Percentiles rank a stretch among this genome's conserved stretches.
phyloP scores from a whole-genome alignment of 2,888 invertebrate genomes.

The Drosophila buzzatii region DNA sequence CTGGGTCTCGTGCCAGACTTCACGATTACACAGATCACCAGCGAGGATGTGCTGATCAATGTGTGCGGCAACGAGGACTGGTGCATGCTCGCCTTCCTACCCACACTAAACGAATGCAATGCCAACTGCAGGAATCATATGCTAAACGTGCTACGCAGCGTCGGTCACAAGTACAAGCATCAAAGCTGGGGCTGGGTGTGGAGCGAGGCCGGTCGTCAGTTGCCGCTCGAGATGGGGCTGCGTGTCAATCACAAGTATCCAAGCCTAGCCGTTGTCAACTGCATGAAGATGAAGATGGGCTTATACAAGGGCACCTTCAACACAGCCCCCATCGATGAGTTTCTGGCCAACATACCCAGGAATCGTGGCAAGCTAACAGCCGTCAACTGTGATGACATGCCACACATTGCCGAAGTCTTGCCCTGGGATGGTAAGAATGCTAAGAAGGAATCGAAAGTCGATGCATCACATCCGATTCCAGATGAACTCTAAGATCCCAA shows the following conservation, averaged over 20 bases:
- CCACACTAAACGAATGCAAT: slow-evolving; percentile 5
- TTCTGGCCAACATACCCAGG: not conserved
- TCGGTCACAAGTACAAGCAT: not conserved
- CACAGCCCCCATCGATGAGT: not conserved
- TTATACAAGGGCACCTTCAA: not conserved
- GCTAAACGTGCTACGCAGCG: not conserved
- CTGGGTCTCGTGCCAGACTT: not conserved
- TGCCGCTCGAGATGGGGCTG: slow-evolving; percentile 5
- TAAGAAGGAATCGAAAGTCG: not conserved
- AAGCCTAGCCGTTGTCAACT: slow-evolving; percentile 10
- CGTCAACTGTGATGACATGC: slow-evolving; percentile 4
- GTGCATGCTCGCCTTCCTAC: slow-evolving; percentile 25
- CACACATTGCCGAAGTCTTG: not conserved
- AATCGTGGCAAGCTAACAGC: not conserved
- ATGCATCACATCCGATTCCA: not conserved
- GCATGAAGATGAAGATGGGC: not conserved
- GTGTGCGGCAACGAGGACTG: slow-evolving; percentile 4
- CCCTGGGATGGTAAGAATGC: slow-evolving; percentile 5
- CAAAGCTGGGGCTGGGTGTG: slow-evolving; percentile 23
- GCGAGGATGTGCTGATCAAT: not conserved
- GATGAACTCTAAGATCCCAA: slow-evolving; percentile 17
- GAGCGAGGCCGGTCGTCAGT: slow-evolving; percentile 11
- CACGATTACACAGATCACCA: not conserved
- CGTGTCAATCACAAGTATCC: not conserved
- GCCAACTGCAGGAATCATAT: slow-evolving; percentile 10